phyloP scores from a whole-genome alignment of 2,113 vertebrate species.

The Actenoides lindsayi region DNA sequence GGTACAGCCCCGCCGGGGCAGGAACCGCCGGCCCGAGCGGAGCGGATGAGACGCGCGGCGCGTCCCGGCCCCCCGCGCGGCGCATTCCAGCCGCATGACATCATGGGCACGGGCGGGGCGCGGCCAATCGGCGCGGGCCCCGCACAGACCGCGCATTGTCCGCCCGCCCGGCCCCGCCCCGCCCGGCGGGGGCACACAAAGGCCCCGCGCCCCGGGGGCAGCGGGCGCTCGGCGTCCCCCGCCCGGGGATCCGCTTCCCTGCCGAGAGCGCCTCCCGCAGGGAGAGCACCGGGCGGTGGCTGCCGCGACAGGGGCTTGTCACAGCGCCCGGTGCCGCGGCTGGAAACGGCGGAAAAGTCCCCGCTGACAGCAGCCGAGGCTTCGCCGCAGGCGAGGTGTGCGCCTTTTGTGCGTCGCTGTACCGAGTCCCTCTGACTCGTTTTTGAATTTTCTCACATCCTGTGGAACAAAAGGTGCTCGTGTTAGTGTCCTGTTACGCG shows the following conservation, averaged over 20 bases:
- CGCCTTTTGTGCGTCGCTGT: background rate
- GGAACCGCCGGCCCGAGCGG: background rate
- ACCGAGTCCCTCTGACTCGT: accelerated
- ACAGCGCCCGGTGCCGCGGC: accelerated
- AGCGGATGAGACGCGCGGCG: background rate
- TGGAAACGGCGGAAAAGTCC: accelerated
- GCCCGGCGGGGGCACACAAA: conserved; percentile 72
- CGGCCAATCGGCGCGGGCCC: conserved; percentile 72
- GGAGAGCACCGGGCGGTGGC: background rate
- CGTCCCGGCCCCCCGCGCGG: background rate
- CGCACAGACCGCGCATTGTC: conserved; percentile 78
- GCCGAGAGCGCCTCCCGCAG: background rate
- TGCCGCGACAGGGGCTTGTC: background rate
- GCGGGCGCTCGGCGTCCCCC: background rate
- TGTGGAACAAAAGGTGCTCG: background rate
- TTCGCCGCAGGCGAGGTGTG: background rate
- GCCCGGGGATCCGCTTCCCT: no score
- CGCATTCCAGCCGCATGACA: conserved; percentile 77
- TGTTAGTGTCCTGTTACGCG: accelerated
- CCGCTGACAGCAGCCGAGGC: background rate
- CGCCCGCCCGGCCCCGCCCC: conserved; percentile 60
- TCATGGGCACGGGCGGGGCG: conserved; percentile 70
- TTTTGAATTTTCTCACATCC: accelerated
- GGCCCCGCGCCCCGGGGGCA: background rate
- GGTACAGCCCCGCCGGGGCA: background rate